These are phyloP conservation scores for Sorex maritimensis DNA, from an alignment of 2,797 vertebrate genomes.

Conservation along the genomic window DNA sequence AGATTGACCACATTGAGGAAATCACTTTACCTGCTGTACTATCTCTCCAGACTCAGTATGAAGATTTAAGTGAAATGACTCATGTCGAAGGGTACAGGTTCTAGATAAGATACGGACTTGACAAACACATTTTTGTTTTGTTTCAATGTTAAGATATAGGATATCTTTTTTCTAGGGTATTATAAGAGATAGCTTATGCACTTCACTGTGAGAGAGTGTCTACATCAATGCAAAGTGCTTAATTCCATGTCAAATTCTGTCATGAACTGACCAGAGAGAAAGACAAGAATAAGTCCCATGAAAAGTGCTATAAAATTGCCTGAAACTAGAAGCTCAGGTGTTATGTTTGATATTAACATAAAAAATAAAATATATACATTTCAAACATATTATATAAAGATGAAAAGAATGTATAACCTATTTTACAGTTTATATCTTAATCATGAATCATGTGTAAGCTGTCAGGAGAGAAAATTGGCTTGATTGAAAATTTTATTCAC, in stretches of 20 bases:
- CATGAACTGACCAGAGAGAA: constrained; percentile 13
- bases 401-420: constrained; percentile 6
- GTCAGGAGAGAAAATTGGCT: constrained; percentile 55
- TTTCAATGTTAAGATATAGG: constrained; percentile 12
- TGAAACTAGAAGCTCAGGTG: neutral
- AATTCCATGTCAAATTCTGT: neutral
- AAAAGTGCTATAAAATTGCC: neutral
- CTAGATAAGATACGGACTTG: neutral
- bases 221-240: neutral
- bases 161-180: neutral
- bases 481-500: constrained; percentile 60
- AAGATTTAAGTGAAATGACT: constrained; percentile 45
- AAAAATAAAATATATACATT: neutral
- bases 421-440: constrained; percentile 33
- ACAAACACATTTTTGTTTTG: constrained; percentile 21
- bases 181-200: neutral
- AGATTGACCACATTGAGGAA: too few relatives aligned
- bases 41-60: neutral
- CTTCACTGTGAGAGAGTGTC: neutral
- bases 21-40: neutral
- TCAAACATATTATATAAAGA: neutral
- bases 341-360: constrained; percentile 6
- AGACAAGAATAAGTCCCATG: neutral
- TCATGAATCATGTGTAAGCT: constrained; percentile 19
- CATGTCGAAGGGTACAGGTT: neutral